Percentiles rank a stretch among this genome's conserved stretches.
phyloP scores from a whole-genome alignment of 2,888 invertebrate genomes.

The Drosophila kanekoi region DNA sequence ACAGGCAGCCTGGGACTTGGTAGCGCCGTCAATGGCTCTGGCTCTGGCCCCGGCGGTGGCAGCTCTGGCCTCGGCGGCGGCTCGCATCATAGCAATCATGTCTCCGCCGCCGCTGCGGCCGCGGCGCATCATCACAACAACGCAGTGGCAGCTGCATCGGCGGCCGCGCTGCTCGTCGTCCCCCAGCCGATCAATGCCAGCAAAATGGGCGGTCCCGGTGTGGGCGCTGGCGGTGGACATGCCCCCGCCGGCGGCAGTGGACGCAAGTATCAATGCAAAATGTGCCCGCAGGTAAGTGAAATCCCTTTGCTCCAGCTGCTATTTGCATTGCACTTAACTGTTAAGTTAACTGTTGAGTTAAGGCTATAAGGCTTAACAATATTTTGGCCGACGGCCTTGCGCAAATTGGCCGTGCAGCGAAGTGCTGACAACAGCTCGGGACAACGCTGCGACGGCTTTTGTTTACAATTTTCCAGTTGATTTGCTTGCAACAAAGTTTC shows the following conservation, averaged over 20 bases:
- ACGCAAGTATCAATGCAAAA: constrained; percentile 97
- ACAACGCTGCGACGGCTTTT: constrained; percentile 50
- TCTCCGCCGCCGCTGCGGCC: constrained; percentile 80
- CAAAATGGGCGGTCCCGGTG: constrained; percentile 85
- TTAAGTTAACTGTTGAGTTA: constrained; percentile 51
- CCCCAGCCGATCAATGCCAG: constrained; percentile 94
- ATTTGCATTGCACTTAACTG: constrained; percentile 44
- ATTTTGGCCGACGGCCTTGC: constrained; percentile 42
- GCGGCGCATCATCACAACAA: constrained; percentile 85
- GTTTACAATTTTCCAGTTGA: constrained; percentile 80
- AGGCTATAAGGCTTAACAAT: constrained; percentile 43
- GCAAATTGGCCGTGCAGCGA: constrained; percentile 37
- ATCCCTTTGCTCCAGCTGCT: constrained; percentile 10
- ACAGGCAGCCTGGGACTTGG: constrained; percentile 74
- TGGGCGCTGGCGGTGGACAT: constrained; percentile 82
- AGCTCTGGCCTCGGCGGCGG: constrained; percentile 75
- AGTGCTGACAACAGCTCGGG: constrained; percentile 33
- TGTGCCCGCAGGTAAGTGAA: constrained; percentile 96
- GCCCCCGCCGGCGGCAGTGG: constrained; percentile 81
- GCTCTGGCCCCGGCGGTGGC: constrained; percentile 75
- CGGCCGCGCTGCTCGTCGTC: constrained; percentile 91
- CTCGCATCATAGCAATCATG: constrained; percentile 85
- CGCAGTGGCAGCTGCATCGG: constrained; percentile 86
- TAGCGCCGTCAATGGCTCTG: constrained; percentile 73
- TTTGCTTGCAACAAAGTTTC: constrained; percentile 69